These are phyloP conservation scores for Epinephelus malabaricus DNA, from an alignment of 2,797 vertebrate genomes.

Conservation along the genomic window DNA sequence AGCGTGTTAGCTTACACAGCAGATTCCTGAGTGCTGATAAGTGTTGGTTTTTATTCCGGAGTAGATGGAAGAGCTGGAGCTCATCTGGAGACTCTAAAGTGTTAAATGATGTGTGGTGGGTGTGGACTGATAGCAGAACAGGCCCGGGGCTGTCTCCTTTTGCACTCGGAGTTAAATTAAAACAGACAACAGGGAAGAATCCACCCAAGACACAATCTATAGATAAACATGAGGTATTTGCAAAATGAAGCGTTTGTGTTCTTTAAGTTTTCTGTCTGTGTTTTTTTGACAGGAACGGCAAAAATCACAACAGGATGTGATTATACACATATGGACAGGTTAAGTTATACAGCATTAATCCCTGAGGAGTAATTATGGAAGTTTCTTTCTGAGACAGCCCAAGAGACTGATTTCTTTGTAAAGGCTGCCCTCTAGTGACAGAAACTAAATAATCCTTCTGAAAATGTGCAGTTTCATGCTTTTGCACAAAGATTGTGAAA, in stretches of 20 bases:
- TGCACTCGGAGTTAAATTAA: conserved; percentile 6
- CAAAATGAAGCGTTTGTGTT: not conserved
- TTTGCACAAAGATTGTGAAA: not conserved
- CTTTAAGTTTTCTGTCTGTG: no score
- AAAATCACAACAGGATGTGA: not conserved
- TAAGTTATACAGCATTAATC: not conserved
- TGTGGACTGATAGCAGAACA: conserved; percentile 28
- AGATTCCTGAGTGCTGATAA: conserved; percentile 12
- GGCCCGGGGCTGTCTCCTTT: not conserved
- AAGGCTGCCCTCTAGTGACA: conserved; percentile 54
- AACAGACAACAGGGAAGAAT: conserved; percentile 28
- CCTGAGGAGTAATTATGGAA: not conserved
- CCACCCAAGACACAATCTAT: not conserved
- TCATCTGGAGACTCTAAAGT: conserved; percentile 1
- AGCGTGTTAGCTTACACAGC: not conserved
- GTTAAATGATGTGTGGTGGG: conserved; percentile 21
- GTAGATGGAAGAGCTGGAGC: not conserved
- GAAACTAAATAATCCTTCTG: no score
- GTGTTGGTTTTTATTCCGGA: not conserved
- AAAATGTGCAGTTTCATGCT: not conserved
- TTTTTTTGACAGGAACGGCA: not conserved
- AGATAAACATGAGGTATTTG: not conserved
- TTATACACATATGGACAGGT: not conserved
- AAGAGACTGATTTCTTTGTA: conserved; percentile 13
- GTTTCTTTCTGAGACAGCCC: not conserved